Conservation (phyloP, 2,888 invertebrate genomes). For the Esperia sulphurella region DNA sequence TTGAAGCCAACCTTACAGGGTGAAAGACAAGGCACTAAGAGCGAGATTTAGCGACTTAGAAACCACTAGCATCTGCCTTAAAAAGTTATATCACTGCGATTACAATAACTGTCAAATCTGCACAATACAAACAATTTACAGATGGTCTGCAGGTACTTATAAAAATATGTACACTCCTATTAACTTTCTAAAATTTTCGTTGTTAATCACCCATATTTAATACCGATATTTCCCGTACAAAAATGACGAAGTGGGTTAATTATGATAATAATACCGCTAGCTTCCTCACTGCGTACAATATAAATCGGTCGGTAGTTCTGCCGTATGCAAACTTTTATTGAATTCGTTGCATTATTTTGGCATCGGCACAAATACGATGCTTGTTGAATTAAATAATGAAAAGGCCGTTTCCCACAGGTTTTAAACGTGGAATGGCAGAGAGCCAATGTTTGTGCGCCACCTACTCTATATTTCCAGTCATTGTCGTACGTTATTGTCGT, state of each 20-base stretch:
- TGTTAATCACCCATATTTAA: too few relatives aligned
- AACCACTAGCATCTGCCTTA: too few relatives aligned
- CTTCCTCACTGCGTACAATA: constrained; percentile 9
- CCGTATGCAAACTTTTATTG: constrained; percentile 31
- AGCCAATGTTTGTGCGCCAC: constrained; percentile 48
- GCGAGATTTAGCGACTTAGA: too few relatives aligned
- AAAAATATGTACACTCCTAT: too few relatives aligned
- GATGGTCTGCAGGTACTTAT: too few relatives aligned
- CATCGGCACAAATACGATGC: constrained; percentile 60
- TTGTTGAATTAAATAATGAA: constrained; percentile 73
- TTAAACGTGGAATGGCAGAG: constrained; percentile 59
- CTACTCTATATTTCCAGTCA: constrained; percentile 28
- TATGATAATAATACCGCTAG: constrained; percentile 1
- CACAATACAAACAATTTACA: too few relatives aligned
- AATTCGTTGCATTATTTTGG: constrained; percentile 54
- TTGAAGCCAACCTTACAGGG: too few relatives aligned
- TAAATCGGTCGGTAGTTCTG: constrained; percentile 13
- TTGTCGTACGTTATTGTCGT: constrained; percentile 1
- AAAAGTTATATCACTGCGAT: too few relatives aligned
- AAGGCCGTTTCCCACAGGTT: constrained; percentile 63
- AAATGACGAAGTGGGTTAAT: constrained; percentile 9
- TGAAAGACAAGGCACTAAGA: too few relatives aligned
- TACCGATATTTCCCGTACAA: not conserved
- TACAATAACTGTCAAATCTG: too few relatives aligned
- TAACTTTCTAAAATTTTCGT: too few relatives aligned